Base-by-base conservation (phyloP, 1,140 invertebrate genomes). In the Caenorhabditis latens region DNA sequence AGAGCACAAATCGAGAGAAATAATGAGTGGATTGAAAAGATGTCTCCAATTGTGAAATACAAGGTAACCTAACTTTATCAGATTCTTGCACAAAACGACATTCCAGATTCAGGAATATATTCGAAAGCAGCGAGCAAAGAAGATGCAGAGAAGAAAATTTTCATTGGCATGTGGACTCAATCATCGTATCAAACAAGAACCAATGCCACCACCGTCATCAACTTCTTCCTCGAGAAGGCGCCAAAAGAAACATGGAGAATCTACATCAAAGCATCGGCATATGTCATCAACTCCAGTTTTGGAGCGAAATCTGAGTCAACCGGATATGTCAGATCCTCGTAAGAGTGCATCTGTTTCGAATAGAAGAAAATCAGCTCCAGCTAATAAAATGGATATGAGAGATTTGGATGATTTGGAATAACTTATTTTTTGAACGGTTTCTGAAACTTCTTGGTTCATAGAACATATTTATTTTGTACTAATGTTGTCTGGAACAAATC, bases 41-140 rank as follows among this genome's bases (percentile, higher is more conserved):
- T 79, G 71, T 79, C 71, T 2, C 71, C 71, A 24, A 24, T 79
- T 40, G 71, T 79, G 4, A 79, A 79, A 79, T 79, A 79, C 46
- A 79, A 79, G 71, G 71, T 79, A 79, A 24, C 14, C 13, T 19
- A 71, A 71, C 14, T 43, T 13, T n/a, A 71, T 16, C 14, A 42
- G n/a, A 53, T 16, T 24, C 11, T 24, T 24, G 21, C 5, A 3
- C 71, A 79, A 79, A 79, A 43, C 13, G 46, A 53, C n/a, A 79
- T 79, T 79, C 71, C 71, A 79, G 71, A 79, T 79, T 79, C 71
- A 79, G 71, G 71, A 79, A n/a, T 79, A 79, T n/a, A 50, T 79
- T n/a, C 43, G 71, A 3, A 79, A 79, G n/a, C 71, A 79, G 14
- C 50, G 40, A 79, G 71, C 71, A 32, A 79, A 79, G 40, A 79